Conservation (phyloP, 2,113 vertebrate species). For the Anser brachyrhynchus region DNA sequence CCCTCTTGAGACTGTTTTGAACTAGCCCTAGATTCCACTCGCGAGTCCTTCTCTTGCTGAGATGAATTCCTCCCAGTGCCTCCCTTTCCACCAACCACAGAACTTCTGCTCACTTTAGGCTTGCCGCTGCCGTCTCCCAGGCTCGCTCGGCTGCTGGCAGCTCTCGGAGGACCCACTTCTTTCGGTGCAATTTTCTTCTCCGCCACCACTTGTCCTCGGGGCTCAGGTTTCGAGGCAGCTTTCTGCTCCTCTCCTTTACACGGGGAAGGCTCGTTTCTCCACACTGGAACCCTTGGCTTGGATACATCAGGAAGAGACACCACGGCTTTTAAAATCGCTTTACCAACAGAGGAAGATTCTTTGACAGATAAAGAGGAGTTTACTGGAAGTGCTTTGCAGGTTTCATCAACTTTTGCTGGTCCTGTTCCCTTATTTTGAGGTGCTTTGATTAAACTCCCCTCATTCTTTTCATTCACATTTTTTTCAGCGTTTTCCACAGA, state of each 20-base stretch:
- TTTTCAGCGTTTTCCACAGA: neutral
- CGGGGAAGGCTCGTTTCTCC: neutral
- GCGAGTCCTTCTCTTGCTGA: slow-evolving; percentile 69
- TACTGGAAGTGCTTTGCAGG: neutral
- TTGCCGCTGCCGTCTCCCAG: slow-evolving; percentile 47
- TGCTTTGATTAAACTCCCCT: neutral
- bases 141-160: neutral
- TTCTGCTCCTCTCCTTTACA: slow-evolving; percentile 64
- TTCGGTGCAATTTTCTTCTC: slow-evolving; percentile 52
- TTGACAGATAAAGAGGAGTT: neutral
- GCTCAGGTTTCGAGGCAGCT: neutral
- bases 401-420: neutral
- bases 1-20: slow-evolving; percentile 71
- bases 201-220: neutral
- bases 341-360: neutral
- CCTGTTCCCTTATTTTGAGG: slow-evolving; percentile 23
- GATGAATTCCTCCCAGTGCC: slow-evolving; percentile 56
- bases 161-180: neutral
- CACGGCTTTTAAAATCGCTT: slow-evolving; percentile 23
- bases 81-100: slow-evolving; percentile 11
- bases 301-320: slow-evolving; percentile 45
- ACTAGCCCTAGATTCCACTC: slow-evolving; percentile 58
- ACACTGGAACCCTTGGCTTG: slow-evolving; percentile 9
- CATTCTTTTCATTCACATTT: neutral
- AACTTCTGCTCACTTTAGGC: slow-evolving; percentile 15